phyloP scores from a whole-genome alignment of 2,888 invertebrate genomes.

The Dexiosoma caninum region DNA sequence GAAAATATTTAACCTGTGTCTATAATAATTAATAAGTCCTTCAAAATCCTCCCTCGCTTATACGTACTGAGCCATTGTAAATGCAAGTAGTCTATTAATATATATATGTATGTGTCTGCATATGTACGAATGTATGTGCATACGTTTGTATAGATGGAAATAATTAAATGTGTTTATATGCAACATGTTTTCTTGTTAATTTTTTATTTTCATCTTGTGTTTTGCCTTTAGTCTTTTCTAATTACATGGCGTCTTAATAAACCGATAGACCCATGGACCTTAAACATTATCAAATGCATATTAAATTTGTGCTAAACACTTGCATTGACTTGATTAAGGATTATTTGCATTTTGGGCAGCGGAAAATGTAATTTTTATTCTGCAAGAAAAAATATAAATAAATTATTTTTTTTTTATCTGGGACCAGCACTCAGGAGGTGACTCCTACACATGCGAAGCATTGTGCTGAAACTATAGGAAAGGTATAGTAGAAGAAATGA shows the following conservation, averaged over 20 bases:
- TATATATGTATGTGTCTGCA: too few species aligned
- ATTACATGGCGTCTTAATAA: constrained; percentile 64
- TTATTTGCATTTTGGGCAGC: neutral
- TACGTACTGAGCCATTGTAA: neutral
- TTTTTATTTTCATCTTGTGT: constrained; percentile 31
- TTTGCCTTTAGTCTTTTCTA: constrained; percentile 58
- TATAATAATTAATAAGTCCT: too few species aligned
- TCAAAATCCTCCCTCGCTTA: neutral
- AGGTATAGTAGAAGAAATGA: too few species aligned
- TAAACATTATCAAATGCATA: constrained; percentile 18
- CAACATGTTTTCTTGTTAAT: constrained; percentile 26
- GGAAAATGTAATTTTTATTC: neutral
- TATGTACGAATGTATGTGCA: neutral
- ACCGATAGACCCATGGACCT: constrained; percentile 56
- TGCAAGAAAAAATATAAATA: neutral
- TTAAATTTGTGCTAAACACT: neutral
- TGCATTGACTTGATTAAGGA: constrained; percentile 7
- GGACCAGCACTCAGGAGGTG: too few species aligned
- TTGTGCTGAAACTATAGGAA: too few species aligned
- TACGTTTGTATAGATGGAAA: neutral
- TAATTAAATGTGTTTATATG: constrained; percentile 11
- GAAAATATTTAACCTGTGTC: too few species aligned
- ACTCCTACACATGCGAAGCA: too few species aligned
- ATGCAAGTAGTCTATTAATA: constrained; percentile 4
- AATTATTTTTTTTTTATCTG: too few species aligned